A percentile compares a stretch with the other conserved stretches of the same genome.
Evolutionary conservation across 2,797 vertebrate species (phyloP).

Genomic region (Somateria mollissima): DNA sequence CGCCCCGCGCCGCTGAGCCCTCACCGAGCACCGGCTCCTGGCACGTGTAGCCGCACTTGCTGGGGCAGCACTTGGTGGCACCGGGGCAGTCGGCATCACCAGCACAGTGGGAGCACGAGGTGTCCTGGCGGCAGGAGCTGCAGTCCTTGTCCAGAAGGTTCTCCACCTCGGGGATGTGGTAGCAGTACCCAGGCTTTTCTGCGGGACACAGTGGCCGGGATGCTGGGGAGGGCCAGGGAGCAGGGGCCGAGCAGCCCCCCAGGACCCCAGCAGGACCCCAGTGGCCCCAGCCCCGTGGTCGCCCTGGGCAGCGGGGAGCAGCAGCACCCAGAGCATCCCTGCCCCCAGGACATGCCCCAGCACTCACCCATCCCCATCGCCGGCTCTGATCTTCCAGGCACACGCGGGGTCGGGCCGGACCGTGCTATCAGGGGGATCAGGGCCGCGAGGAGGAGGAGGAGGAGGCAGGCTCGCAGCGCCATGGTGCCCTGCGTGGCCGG

Average conservation of each 20-base stretch:
- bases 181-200: slow-evolving; percentile 60
- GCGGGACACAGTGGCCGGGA: neutral
- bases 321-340: fast-evolving
- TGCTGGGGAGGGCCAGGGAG: fast-evolving
- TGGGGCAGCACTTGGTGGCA: slow-evolving; percentile 62
- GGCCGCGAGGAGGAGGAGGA: neutral
- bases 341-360: fast-evolving
- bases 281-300: fast-evolving
- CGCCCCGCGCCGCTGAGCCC: fast-evolving
- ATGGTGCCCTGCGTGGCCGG: neutral
- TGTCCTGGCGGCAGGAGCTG: neutral
- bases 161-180: slow-evolving; percentile 14
- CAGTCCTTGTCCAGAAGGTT: neutral
- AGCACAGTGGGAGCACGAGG: neutral
- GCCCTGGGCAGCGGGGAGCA: neutral
- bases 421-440: neutral
- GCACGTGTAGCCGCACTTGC: slow-evolving; percentile 55
- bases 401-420: fast-evolving
- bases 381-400: neutral
- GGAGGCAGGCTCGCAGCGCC: neutral
- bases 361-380: slow-evolving; percentile 15
- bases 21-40: slow-evolving; percentile 67
- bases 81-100: neutral
- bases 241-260: neutral
- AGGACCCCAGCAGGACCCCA: fast-evolving